Base-by-base conservation (phyloP, 2,113 vertebrate genomes). In the Sorex araneus region DNA sequence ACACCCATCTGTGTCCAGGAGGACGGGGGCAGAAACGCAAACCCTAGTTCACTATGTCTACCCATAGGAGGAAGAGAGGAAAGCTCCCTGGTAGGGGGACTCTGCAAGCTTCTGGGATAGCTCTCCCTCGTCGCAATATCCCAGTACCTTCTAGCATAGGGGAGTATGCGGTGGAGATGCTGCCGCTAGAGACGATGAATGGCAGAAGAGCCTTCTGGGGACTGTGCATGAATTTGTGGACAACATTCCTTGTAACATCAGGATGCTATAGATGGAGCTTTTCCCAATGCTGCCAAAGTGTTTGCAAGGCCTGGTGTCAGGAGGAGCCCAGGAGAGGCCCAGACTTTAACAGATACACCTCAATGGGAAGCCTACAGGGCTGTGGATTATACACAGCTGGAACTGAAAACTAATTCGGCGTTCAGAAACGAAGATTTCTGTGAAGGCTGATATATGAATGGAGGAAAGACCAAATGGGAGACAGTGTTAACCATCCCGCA, bases 11-110 rank as follows among this genome's bases (percentile, higher is more conserved):
- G 57, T 90, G 64, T 69, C 9, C 40, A 73, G n/a, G 85, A 79
- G 28, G 63, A 77, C 73, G 47, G 47, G 69, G 70, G 89, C 57
- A 82, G 85, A 95, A 50, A 73, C 0, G 7, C 60, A 89, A 34
- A n/a, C 79, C 27, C 10, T 1, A 47, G 6, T 3, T 64, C 32
- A 3, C 7, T 63, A 36, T 63, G 47, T 40, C 73, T 50, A 32
- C 25, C 19, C 34, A 18, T 0, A 2, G 30, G 2, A 28, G 8
- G 4, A 8, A 23, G 21, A 60, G 15, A 6, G 71, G 43, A 57
- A 21, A 40, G 43, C 23, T 63, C 36, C 0, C 71, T 71, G 63
- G 54, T 25, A 21, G 6, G 36, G 67, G 23, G 43, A 43, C 43
- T 76, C 57, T 60, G 57, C 57, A 15, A 23, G 16, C 50, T 54